Evolutionary conservation across 2,113 vertebrate species (phyloP).

Genomic region (Vicugna pacos): DNA sequence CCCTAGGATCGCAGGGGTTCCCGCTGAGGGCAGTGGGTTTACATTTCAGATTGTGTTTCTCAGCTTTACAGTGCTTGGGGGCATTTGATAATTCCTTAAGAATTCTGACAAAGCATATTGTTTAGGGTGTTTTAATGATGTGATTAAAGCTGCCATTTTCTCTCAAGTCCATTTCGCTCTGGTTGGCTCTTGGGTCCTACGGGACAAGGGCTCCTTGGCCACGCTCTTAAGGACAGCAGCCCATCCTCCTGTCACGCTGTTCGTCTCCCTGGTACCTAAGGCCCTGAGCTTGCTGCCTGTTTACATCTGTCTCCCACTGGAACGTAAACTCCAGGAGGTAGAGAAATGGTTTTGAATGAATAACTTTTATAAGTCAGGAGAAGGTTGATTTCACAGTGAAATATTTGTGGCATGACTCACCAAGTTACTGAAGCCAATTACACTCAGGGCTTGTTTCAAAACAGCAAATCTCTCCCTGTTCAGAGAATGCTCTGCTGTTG

Average conservation of each 20-base stretch:
- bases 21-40: fast-evolving
- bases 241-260: too few species aligned
- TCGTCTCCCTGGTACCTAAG: fast-evolving
- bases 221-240: not conserved
- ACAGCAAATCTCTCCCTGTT: conserved; percentile 90
- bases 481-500: conserved; percentile 85
- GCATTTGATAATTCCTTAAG: conserved; percentile 71
- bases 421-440: conserved; percentile 92
- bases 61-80: conserved; percentile 55
- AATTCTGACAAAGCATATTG: conserved; percentile 47
- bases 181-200: not conserved
- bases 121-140: conserved; percentile 64
- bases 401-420: conserved; percentile 85
- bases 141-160: conserved; percentile 33
- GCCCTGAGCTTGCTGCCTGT: fast-evolving
- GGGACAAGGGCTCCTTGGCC: not conserved
- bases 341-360: not conserved
- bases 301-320: fast-evolving
- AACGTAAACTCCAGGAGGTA: not conserved
- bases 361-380: not conserved
- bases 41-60: conserved; percentile 39
- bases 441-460: conserved; percentile 92
- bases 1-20: not conserved
- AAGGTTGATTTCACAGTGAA: conserved; percentile 40
- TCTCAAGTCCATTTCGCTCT: not conserved